Evolutionary conservation across 1,140 invertebrate genomes (phyloP), one percentile per base, ranked within the genome.

Genomic region (Zeugodacus cucurbitae): DNA sequence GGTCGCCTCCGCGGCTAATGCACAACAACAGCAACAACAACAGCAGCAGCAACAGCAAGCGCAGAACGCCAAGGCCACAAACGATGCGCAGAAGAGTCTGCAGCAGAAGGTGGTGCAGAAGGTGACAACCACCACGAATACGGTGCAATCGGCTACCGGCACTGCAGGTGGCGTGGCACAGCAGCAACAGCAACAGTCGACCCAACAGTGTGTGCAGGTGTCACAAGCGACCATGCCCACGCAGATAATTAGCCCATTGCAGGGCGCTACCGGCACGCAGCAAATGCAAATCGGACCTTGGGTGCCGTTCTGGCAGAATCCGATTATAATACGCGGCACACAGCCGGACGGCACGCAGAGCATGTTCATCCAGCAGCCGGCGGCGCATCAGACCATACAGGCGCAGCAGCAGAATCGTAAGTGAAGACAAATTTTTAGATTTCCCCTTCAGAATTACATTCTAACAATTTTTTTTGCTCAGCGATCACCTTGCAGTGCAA

Each of bases 351-450:
- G 96, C 22, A 94, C 94, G 5, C 90, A 54, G 22, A 94, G 94
- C 82, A 98, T 98, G 96, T 97, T 97, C 90, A 97, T 98, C 89
- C 97, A 97, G 91, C 97, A 97, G 91, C 97, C 96, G 91, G 96
- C 92, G 89, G 89, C 94, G 78, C 93, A 93, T 85, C 91, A 91
- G 87, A 91, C 91, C 32, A 88, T 92, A 26, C 93, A 94, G 44
- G 89, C 91, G 34, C 89, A 89, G n/a, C 91, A 92, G 58, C 92
- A 91, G 82, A 92, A 93, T 89, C 92, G 93, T 93, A 91, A 92
- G 92, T 88, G 8, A 17, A 54, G 48, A 2, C 48, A 17, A 11
- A 3, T 54, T 70, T 64, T 11, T 2, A 70, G 22, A 44, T 62
- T 87, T 48, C 41, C 22, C 37, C 8, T 4, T 59, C 22, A 0